Percentiles rank a stretch among this genome's conserved stretches.
phyloP scores from a whole-genome alignment of 2,888 invertebrate species.

The Bimastos eiseni region DNA sequence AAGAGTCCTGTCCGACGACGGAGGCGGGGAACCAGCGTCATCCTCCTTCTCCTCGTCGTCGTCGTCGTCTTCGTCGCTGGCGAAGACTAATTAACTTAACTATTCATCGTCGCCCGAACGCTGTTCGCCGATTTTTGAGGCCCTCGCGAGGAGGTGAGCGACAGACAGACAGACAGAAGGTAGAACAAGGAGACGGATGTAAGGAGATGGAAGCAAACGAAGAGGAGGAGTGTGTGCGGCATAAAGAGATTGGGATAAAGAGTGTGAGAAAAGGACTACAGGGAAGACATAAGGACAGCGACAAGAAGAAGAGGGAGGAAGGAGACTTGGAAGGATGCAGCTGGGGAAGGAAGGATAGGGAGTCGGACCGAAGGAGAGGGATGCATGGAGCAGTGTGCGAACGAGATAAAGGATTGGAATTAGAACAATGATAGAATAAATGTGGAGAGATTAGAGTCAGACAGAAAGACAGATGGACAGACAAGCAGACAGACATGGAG shows the following conservation, averaged over 20 bases:
- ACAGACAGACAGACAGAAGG: neutral
- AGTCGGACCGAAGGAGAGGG: neutral
- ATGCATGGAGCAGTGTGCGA: neutral
- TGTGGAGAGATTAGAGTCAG: too few relatives aligned
- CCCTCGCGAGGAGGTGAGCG: neutral
- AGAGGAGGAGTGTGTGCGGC: neutral
- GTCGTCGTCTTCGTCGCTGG: neutral
- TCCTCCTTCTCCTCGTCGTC: too few relatives aligned
- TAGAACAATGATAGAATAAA: too few relatives aligned
- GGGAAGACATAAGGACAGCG: neutral
- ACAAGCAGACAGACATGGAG: too few relatives aligned
- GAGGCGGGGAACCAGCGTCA: neutral
- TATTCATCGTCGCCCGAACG: constrained; percentile 15
- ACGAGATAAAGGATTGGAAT: neutral
- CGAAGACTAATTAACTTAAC: constrained; percentile 20
- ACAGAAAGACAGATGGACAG: too few relatives aligned
- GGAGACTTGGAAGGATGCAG: neutral
- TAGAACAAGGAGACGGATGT: neutral
- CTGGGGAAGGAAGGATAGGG: neutral
- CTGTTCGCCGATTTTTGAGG: neutral
- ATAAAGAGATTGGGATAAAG: neutral
- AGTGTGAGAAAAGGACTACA: neutral
- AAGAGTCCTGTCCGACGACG: neutral
- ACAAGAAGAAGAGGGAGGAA: neutral
- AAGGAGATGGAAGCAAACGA: neutral